Percentiles rank a stretch among this genome's conserved stretches.
These are phyloP conservation scores for Tachuris rubrigastra DNA, from an alignment of 2,113 vertebrate species.

Conservation along the genomic window DNA sequence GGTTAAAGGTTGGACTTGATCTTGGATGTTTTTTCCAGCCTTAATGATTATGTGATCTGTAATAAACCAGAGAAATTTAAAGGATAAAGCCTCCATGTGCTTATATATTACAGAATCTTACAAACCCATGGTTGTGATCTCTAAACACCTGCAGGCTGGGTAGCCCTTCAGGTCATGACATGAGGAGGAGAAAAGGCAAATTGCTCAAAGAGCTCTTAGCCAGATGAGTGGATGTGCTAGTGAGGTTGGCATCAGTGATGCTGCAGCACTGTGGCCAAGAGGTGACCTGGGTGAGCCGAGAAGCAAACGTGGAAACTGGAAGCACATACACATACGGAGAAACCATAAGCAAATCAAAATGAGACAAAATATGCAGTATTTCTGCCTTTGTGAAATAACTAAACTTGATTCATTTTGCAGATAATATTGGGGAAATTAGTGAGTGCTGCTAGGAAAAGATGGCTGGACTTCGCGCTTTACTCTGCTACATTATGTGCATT, in stretches of 20 bases:
- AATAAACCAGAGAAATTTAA: neutral
- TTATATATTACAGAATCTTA: neutral
- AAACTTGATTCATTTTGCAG: neutral
- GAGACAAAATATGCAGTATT: neutral
- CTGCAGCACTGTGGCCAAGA: accelerated
- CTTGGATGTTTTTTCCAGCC: neutral
- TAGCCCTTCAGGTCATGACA: neutral
- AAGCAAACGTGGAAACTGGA: neutral
- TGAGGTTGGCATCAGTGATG: accelerated
- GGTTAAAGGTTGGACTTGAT: neutral
- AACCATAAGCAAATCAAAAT: neutral
- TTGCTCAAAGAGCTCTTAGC: neutral
- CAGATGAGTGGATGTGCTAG: neutral
- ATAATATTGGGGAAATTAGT: neutral
- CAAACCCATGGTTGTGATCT: neutral
- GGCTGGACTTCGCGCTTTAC: neutral
- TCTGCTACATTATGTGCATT: accelerated
- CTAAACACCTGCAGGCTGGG: accelerated
- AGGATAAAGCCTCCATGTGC: neutral
- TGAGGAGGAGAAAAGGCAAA: neutral
- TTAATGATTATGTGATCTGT: neutral
- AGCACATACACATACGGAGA: neutral
- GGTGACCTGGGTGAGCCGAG: neutral
- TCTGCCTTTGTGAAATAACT: neutral
- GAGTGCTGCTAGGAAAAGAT: neutral